A percentile compares a stretch with the other conserved stretches of the same genome.
Evolutionary conservation across 2,113 vertebrate genomes (phyloP).

Genomic region (Dromaius novaehollandiae): DNA sequence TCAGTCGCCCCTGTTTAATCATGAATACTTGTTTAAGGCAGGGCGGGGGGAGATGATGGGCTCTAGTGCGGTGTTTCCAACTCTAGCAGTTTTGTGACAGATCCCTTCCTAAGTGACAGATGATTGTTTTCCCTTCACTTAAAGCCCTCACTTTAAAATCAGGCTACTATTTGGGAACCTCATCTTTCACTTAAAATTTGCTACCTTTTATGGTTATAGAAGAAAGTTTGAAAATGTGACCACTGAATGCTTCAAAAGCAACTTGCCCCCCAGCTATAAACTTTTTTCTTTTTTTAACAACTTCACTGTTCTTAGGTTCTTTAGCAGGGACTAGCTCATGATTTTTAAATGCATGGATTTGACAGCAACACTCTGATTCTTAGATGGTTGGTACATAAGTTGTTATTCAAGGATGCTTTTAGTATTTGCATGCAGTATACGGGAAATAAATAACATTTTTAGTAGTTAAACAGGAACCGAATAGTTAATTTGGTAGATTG

Average conservation of each 20-base stretch:
- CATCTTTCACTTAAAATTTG: neutral
- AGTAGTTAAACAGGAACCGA: conserved; percentile 1
- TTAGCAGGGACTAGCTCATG: neutral
- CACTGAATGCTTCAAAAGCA: neutral
- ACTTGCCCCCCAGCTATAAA: neutral
- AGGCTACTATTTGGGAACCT: neutral
- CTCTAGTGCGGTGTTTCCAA: neutral
- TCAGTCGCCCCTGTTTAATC: neutral
- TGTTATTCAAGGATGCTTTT: neutral
- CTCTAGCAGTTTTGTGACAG: neutral
- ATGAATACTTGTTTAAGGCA: neutral
- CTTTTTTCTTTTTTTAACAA: neutral
- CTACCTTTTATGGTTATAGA: neutral
- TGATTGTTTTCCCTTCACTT: neutral
- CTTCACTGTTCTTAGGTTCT: neutral
- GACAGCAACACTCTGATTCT: neutral
- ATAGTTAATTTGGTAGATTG: neutral
- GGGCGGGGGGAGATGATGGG: neutral
- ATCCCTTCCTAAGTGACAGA: neutral
- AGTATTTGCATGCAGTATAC: conserved; percentile 27
- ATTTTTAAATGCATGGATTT: conserved; percentile 13
- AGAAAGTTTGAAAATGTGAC: neutral
- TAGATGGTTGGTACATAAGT: conserved; percentile 6
- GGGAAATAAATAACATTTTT: neutral
- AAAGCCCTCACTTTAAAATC: neutral